Evolutionary conservation across 2,888 invertebrate species (phyloP).

Genomic region (Brachynemurus nebulosus): DNA sequence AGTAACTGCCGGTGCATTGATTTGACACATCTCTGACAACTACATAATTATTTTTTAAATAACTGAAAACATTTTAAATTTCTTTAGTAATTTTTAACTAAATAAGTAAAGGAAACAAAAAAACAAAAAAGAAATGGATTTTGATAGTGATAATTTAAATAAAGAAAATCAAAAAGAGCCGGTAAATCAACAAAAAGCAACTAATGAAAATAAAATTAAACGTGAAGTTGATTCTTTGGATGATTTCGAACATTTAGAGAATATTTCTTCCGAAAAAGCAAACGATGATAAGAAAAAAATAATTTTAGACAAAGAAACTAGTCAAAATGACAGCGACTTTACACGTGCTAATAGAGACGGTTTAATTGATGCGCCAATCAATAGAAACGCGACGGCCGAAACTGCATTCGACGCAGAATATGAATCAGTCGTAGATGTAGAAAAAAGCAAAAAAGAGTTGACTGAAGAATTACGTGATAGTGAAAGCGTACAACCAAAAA

Average conservation of each 20-base stretch:
- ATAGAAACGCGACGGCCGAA: slow-evolving; percentile 22
- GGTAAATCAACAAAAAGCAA: too few relatives aligned
- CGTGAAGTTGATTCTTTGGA: slow-evolving; percentile 56
- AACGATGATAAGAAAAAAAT: slow-evolving; percentile 16
- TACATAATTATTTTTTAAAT: too few relatives aligned
- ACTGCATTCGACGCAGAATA: slow-evolving; percentile 20
- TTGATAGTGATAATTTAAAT: too few relatives aligned
- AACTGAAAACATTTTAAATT: too few relatives aligned
- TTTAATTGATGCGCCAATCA: slow-evolving; percentile 24
- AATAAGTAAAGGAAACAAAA: too few relatives aligned
- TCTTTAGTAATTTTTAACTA: too few relatives aligned
- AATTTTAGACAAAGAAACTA: slow-evolving; percentile 18
- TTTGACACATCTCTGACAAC: too few relatives aligned
- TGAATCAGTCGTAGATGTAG: slow-evolving; percentile 12
- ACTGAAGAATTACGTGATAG: background rate
- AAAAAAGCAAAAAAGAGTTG: slow-evolving; percentile 12
- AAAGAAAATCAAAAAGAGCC: too few relatives aligned
- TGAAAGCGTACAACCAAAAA: background rate
- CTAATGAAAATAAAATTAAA: slow-evolving; percentile 5
- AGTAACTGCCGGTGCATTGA: too few relatives aligned
- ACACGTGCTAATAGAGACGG: slow-evolving; percentile 28
- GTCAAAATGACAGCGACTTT: slow-evolving; percentile 29
- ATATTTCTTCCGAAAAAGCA: slow-evolving; percentile 33
- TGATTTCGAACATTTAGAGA: slow-evolving; percentile 60
- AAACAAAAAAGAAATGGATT: too few relatives aligned